phyloP scores from a whole-genome alignment of 2,888 invertebrate species.

The Stenodema calcarata region DNA sequence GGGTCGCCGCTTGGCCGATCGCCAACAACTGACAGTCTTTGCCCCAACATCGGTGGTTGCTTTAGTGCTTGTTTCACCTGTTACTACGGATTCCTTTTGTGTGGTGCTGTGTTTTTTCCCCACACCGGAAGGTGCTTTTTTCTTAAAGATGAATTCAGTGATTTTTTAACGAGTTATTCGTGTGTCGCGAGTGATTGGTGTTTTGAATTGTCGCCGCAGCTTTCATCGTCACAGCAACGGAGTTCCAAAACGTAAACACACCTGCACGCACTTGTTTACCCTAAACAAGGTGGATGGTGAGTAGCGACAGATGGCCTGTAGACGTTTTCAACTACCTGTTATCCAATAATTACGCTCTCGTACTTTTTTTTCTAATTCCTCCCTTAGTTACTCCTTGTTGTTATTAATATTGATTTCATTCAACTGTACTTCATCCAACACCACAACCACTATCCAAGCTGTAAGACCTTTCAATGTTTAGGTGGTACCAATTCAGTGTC shows the following conservation, averaged over 20 bases:
- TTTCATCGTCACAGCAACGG: constrained; percentile 31
- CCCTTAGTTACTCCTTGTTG: too few relatives aligned
- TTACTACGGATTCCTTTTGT: neutral
- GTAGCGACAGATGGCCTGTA: constrained; percentile 17
- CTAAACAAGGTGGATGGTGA: constrained; percentile 1
- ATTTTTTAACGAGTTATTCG: neutral
- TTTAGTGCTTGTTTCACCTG: neutral
- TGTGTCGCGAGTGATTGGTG: constrained; percentile 12
- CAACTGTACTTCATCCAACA: too few relatives aligned
- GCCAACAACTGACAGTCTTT: constrained; percentile 7
- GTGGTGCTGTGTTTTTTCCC: neutral
- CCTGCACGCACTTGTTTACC: constrained; percentile 39
- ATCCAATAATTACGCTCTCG: neutral
- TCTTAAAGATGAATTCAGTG: neutral
- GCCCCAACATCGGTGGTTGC: neutral
- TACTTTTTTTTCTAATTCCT: neutral
- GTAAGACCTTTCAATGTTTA: too few relatives aligned
- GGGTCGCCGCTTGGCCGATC: neutral
- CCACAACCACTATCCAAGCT: too few relatives aligned
- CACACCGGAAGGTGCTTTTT: neutral
- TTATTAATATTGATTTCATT: too few relatives aligned
- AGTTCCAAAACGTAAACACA: constrained; percentile 35
- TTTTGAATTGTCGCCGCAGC: neutral
- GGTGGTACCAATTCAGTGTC: too few relatives aligned
- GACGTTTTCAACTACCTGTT: neutral